phyloP scores from a whole-genome alignment of 2,888 invertebrate genomes.

The Cataglyphis cursor region DNA sequence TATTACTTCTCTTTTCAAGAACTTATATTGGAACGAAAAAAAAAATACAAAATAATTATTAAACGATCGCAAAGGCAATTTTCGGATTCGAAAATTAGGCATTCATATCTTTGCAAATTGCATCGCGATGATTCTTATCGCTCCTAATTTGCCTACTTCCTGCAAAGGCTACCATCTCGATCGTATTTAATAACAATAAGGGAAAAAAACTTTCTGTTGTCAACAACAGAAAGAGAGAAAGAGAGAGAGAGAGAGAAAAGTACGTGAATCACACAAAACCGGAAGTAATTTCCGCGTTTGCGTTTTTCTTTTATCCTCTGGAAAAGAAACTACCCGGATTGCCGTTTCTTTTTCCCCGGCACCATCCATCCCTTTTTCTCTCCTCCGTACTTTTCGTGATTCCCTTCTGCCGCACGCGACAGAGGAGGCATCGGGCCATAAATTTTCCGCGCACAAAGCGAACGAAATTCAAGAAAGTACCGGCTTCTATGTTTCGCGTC shows the following conservation, averaged over 20 bases:
- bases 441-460: constrained; percentile 69
- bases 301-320: constrained; percentile 9
- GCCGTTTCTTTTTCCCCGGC: constrained; percentile 19
- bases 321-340: constrained; percentile 29
- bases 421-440: constrained; percentile 63
- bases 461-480: constrained; percentile 75
- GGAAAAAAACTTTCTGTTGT: background rate
- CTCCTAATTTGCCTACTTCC: constrained; percentile 3
- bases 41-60: background rate
- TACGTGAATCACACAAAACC: constrained; percentile 34
- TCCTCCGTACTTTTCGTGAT: constrained; percentile 44
- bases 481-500: constrained; percentile 79
- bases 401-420: constrained; percentile 69
- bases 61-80: constrained; percentile 1
- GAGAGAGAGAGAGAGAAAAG: background rate
- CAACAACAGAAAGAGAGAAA: background rate
- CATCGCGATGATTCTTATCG: constrained; percentile 3
- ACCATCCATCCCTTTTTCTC: background rate
- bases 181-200: constrained; percentile 12
- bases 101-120: background rate
- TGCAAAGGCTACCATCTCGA: background rate
- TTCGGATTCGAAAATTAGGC: background rate
- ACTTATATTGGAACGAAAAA: background rate
- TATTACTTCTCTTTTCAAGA: background rate
- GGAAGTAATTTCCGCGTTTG: constrained; percentile 45